Conservation (phyloP, 35 echinoderm and acorn worm species). For the Patiria miniata region DNA sequence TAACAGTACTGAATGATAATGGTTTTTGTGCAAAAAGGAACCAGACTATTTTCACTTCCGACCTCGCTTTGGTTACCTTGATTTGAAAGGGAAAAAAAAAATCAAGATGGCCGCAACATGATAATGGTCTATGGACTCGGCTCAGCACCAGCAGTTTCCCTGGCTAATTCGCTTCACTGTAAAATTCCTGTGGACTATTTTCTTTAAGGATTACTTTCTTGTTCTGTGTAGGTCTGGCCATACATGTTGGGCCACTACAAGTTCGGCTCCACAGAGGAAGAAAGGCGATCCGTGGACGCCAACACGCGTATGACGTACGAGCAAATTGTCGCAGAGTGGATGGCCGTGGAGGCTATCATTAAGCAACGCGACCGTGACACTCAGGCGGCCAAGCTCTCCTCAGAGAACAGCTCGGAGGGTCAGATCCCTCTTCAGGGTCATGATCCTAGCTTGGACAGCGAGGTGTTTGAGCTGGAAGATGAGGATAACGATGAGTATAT, state of each 20-base stretch:
- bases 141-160: too few species aligned
- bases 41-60: too few species aligned
- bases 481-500: constrained; percentile 74
- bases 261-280: constrained; percentile 82
- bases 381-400: constrained; percentile 88
- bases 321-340: constrained; percentile 94
- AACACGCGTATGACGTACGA: constrained; percentile 77
- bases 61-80: too few species aligned
- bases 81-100: too few species aligned
- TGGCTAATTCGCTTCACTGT: too few species aligned
- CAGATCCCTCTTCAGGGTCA: constrained; percentile 74
- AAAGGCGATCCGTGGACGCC: constrained; percentile 68
- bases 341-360: constrained; percentile 97
- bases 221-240: constrained; percentile 82
- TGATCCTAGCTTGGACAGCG: constrained; percentile 89
- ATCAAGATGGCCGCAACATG: too few species aligned
- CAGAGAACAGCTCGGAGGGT: constrained; percentile 93
- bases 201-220: too few species aligned
- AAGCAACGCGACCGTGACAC: constrained; percentile 84
- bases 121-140: too few species aligned
- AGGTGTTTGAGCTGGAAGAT: constrained; percentile 89
- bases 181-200: too few species aligned
- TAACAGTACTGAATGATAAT: too few species aligned
- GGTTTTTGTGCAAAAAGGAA: too few species aligned
- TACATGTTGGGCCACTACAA: constrained; percentile 91